Conservation (phyloP, 2,888 invertebrate genomes). For the Agrotis puta region DNA sequence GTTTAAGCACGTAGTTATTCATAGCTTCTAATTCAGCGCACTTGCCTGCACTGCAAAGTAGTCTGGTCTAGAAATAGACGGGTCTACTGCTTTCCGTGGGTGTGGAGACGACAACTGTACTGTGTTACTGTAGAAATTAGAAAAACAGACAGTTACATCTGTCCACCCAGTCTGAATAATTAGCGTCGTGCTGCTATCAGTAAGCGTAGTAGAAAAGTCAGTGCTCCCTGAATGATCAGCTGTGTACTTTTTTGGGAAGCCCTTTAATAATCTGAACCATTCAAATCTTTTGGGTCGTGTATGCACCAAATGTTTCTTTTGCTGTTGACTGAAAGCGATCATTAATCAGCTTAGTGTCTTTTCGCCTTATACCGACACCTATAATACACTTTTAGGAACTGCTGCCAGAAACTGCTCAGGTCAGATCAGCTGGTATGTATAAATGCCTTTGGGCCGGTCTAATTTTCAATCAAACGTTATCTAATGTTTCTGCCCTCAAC, state of each 20-base stretch:
- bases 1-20: slow-evolving; percentile 33
- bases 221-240: slow-evolving; percentile 1
- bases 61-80: slow-evolving; percentile 38
- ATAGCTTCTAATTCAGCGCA: slow-evolving; percentile 46
- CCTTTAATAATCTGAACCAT: too few species aligned
- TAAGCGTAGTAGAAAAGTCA: slow-evolving; percentile 9
- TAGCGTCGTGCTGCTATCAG: slow-evolving; percentile 3
- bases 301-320: not conserved
- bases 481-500: not conserved
- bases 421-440: too few species aligned
- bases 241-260: not conserved
- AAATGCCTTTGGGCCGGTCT: too few species aligned
- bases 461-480: not conserved
- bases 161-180: slow-evolving; percentile 11
- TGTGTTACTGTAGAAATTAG: slow-evolving; percentile 1
- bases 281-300: too few species aligned
- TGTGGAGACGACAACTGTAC: slow-evolving; percentile 24
- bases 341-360: not conserved
- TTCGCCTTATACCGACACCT: not conserved
- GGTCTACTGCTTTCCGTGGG: slow-evolving; percentile 43
- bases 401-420: not conserved
- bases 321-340: not conserved
- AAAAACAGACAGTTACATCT: slow-evolving; percentile 28
- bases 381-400: not conserved
- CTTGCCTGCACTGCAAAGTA: slow-evolving; percentile 26